phyloP scores from a whole-genome alignment of 1,140 invertebrate species.

The Tetragonula clypearis region DNA sequence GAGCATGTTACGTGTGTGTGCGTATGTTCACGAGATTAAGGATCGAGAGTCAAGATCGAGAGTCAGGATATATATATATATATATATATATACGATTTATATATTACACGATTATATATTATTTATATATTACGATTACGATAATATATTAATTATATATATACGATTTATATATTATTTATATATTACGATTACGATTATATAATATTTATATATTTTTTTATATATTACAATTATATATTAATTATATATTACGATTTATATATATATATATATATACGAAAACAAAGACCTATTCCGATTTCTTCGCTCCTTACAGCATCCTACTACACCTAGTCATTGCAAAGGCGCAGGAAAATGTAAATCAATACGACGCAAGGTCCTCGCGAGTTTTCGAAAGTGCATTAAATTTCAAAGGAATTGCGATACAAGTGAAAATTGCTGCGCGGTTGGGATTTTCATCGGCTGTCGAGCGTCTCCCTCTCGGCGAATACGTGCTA shows the following conservation, averaged over 20 bases:
- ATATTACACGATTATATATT: too few relatives aligned
- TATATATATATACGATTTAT: background rate
- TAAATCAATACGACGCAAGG: background rate
- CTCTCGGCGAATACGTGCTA: too few relatives aligned
- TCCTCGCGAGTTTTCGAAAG: background rate
- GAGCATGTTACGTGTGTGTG: background rate
- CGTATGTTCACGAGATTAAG: background rate
- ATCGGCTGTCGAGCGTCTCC: background rate
- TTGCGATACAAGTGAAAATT: background rate
- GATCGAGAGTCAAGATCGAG: constrained; percentile 11
- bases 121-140: background rate
- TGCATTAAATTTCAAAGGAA: background rate
- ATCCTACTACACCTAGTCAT: background rate
- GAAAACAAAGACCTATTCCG: constrained; percentile 27
- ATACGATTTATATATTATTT: background rate
- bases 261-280: too few relatives aligned
- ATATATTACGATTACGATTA: background rate
- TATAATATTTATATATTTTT: too few relatives aligned
- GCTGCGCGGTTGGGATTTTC: too few relatives aligned
- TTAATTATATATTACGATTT: background rate
- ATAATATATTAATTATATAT: too few relatives aligned
- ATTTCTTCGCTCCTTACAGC: background rate
- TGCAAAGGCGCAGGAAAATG: background rate
- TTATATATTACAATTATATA: too few relatives aligned
- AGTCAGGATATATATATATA: background rate